Evolutionary conservation across 2,797 vertebrate genomes (phyloP).

Genomic region (Myotis myotis): DNA sequence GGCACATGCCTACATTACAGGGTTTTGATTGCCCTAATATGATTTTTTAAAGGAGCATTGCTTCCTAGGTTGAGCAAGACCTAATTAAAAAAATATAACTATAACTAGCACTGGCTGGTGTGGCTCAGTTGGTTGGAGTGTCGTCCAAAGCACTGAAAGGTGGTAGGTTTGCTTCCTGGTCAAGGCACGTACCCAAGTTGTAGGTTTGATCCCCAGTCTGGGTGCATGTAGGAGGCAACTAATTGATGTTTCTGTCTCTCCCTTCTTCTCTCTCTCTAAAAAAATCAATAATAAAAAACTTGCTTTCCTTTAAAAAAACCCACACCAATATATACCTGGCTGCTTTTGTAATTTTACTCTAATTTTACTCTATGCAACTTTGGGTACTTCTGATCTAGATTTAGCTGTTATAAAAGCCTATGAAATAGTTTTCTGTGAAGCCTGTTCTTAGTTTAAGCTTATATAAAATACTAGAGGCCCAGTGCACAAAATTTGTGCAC

Average conservation of each 20-base stretch:
- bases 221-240: neutral
- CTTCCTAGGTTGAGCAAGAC: neutral
- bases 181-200: neutral
- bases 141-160: neutral
- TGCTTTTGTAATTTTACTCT: conserved; percentile 17
- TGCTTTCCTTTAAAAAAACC: too few relatives aligned
- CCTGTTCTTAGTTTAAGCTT: neutral
- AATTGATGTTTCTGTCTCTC: neutral
- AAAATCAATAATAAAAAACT: too few relatives aligned
- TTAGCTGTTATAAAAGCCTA: too few relatives aligned
- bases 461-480: neutral
- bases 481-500: too few relatives aligned
- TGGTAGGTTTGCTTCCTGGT: neutral
- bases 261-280: too few relatives aligned
- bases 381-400: neutral
- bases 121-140: neutral
- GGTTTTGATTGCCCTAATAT: neutral
- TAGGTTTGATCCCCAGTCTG: neutral
- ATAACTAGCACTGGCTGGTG: neutral
- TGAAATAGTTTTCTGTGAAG: too few relatives aligned
- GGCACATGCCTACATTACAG: neutral
- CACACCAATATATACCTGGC: neutral
- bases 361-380: neutral
- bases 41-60: conserved; percentile 22
- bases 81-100: neutral